Conservation (phyloP, 2,113 vertebrate genomes). For the Butorides virescens region DNA sequence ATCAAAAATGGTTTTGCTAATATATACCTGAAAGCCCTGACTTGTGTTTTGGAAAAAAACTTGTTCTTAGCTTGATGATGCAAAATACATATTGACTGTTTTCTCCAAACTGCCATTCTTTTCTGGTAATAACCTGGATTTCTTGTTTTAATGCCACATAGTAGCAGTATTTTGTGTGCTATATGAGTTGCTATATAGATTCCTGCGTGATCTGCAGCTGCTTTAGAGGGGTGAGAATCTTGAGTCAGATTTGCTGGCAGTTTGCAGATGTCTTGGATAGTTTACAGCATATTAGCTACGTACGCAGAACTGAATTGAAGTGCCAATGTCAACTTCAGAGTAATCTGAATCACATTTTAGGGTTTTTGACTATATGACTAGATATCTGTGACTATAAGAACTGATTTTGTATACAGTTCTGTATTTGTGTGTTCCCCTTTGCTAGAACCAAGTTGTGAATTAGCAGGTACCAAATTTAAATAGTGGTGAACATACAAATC, state of each 20-base stretch:
- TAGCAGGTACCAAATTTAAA: background rate
- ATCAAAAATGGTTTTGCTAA: background rate
- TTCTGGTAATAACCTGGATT: background rate
- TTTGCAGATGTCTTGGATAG: background rate
- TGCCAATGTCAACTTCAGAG: background rate
- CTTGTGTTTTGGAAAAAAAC: background rate
- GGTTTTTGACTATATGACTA: background rate
- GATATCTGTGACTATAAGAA: background rate
- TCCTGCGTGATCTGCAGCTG: background rate
- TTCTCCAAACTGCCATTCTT: background rate
- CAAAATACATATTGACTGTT: background rate
- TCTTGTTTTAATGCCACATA: background rate
- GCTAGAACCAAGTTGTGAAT: background rate
- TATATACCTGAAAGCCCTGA: background rate
- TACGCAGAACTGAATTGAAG: background rate
- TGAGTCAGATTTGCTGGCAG: background rate
- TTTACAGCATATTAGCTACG: background rate
- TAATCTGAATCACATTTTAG: background rate
- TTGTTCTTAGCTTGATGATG: background rate
- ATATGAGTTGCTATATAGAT: background rate
- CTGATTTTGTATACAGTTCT: background rate
- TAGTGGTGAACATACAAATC: background rate
- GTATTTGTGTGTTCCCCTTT: background rate
- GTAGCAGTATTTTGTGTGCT: background rate
- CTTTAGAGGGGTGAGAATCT: background rate